Percentiles rank a stretch among this genome's conserved stretches.
Evolutionary conservation across 2,797 vertebrate genomes (phyloP).

Genomic region (Cottoperca gobio): DNA sequence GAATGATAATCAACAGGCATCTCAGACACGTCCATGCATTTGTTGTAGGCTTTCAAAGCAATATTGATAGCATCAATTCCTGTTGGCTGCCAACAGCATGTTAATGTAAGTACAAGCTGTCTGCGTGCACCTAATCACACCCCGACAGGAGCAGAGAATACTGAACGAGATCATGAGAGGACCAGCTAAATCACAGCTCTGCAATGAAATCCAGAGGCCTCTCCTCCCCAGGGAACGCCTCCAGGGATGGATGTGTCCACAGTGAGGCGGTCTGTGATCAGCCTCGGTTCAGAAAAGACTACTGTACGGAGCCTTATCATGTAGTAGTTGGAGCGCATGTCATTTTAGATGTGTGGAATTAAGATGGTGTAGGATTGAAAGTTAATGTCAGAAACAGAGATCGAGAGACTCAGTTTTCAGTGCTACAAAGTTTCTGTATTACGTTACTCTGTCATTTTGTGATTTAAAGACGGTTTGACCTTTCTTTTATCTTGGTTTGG

Average conservation of each 20-base stretch:
- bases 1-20: conserved; percentile 55
- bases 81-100: conserved; percentile 34
- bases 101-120: conserved; percentile 49
- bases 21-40: conserved; percentile 15
- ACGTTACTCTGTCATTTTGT: not conserved
- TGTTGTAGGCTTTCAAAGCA: conserved; percentile 40
- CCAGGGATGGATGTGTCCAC: conserved; percentile 74
- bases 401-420: conserved; percentile 8
- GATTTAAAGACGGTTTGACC: conserved; percentile 11
- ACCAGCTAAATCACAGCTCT: conserved; percentile 53
- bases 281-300: conserved; percentile 43
- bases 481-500: conserved; percentile 26
- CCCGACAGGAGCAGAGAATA: conserved; percentile 37
- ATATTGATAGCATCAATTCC: conserved; percentile 41
- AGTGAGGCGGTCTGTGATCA: conserved; percentile 70
- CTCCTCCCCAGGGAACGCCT: conserved; percentile 65
- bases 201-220: conserved; percentile 56
- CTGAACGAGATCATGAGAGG: conserved; percentile 58
- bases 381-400: conserved; percentile 13
- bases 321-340: conserved; percentile 20
- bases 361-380: not conserved
- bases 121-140: conserved; percentile 44
- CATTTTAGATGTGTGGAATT: conserved; percentile 38
- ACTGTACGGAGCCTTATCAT: conserved; percentile 11
- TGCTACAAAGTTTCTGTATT: not conserved